These are phyloP conservation scores for Andrena camellia DNA, from an alignment of 2,888 invertebrate genomes.

Conservation along the genomic window DNA sequence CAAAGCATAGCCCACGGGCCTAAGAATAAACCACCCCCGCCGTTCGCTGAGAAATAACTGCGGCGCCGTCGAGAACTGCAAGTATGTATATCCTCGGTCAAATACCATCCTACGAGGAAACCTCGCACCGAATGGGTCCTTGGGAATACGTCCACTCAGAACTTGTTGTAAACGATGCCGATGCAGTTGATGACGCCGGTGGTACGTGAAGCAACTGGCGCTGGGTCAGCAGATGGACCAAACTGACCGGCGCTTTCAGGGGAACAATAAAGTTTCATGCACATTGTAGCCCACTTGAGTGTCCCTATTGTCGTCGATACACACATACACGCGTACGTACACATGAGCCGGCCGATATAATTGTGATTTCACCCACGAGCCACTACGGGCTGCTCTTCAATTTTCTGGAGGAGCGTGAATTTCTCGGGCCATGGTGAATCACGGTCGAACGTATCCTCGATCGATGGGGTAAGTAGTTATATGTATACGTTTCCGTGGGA, in stretches of 20 bases:
- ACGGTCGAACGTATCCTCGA: slow-evolving; percentile 23
- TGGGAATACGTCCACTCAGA: slow-evolving; percentile 52
- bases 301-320: slow-evolving; percentile 68
- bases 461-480: neutral
- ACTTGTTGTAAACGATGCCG: slow-evolving; percentile 71
- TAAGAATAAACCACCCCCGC: too few species aligned
- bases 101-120: neutral
- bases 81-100: neutral
- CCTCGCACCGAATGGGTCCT: slow-evolving; percentile 43
- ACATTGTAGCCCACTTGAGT: slow-evolving; percentile 79
- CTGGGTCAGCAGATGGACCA: slow-evolving; percentile 84
- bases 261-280: slow-evolving; percentile 82
- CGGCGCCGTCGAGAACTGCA: slow-evolving; percentile 8
- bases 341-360: slow-evolving; percentile 66
- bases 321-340: neutral
- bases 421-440: slow-evolving; percentile 53
- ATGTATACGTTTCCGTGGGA: neutral
- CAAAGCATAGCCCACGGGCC: neutral
- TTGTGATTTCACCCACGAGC: slow-evolving; percentile 74
- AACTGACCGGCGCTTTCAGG: slow-evolving; percentile 82
- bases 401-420: slow-evolving; percentile 67
- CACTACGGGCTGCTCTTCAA: slow-evolving; percentile 63
- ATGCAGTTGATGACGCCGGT: slow-evolving; percentile 77
- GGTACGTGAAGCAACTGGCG: slow-evolving; percentile 73
- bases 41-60: slow-evolving; percentile 11